These are phyloP conservation scores for Brachypalpus laphriformis DNA, from an alignment of 2,888 invertebrate genomes.

Conservation along the genomic window DNA sequence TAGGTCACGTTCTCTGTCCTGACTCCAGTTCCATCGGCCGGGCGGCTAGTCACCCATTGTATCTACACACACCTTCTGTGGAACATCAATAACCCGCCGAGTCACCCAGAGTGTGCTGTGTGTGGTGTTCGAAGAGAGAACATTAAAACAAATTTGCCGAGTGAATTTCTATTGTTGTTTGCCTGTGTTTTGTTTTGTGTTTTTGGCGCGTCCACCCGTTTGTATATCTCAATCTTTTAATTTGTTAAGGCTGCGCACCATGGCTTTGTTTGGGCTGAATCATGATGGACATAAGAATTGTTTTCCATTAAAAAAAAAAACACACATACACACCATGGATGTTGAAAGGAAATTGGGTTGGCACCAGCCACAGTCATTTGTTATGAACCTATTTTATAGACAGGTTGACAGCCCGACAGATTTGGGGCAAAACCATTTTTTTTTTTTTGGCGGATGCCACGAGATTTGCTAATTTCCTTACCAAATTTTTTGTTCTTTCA, in stretches of 20 bases:
- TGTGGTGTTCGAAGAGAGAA: constrained; percentile 28
- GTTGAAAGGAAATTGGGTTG: constrained; percentile 32
- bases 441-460: neutral
- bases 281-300: constrained; percentile 55
- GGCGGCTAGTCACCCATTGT: constrained; percentile 13
- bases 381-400: constrained; percentile 27
- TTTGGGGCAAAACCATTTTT: constrained; percentile 26
- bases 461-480: constrained; percentile 28
- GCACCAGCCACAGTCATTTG: constrained; percentile 4
- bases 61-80: constrained; percentile 41
- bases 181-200: neutral
- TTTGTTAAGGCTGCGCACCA: constrained; percentile 21
- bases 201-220: neutral
- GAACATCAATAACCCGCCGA: constrained; percentile 64
- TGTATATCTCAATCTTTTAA: constrained; percentile 50
- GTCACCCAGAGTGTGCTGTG: constrained; percentile 38
- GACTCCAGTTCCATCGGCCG: constrained; percentile 52
- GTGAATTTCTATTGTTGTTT: constrained; percentile 52
- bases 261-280: constrained; percentile 16
- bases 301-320: constrained; percentile 16
- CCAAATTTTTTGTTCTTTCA: neutral
- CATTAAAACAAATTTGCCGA: constrained; percentile 53
- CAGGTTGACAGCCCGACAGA: constrained; percentile 42
- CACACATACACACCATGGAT: neutral
- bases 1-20: constrained; percentile 64